Evolutionary conservation across 2,797 vertebrate species (phyloP).

Genomic region (Threskiornis aethiopicus): DNA sequence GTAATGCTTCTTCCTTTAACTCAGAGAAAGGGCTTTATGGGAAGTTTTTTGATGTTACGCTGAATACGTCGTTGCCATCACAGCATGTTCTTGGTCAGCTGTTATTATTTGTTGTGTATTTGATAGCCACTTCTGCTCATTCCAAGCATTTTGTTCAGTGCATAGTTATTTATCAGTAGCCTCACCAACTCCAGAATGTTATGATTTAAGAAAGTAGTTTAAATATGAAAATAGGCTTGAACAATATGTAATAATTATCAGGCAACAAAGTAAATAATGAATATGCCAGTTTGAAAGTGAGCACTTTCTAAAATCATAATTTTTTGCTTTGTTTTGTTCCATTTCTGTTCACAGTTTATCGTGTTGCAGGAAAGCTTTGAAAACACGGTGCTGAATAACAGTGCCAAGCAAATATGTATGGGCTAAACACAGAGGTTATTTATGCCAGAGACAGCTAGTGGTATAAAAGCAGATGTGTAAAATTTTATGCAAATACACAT

Average conservation of each 20-base stretch:
- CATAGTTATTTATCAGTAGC: not conserved
- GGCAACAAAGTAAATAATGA: not conserved
- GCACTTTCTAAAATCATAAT: constrained; percentile 31
- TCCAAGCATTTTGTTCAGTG: not conserved
- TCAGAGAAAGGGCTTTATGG: not conserved
- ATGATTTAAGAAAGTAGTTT: constrained; percentile 31
- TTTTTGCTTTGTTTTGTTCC: constrained; percentile 9
- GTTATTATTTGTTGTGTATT: not conserved
- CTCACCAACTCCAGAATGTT: not conserved
- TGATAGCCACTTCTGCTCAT: not conserved
- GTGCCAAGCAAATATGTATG: not conserved
- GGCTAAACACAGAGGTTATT: not conserved
- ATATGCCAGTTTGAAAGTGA: not conserved
- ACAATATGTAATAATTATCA: not conserved
- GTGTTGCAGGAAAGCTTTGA: not conserved
- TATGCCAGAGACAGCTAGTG: not conserved
- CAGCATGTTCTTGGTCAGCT: not conserved
- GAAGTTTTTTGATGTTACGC: not conserved
- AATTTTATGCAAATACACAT: not conserved
- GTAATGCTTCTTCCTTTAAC: not conserved
- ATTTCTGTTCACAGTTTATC: not conserved
- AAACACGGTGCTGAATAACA: not conserved
- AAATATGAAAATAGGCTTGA: not conserved
- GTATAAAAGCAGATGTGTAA: not conserved
- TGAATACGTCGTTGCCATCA: not conserved